Evolutionary conservation across 2,888 invertebrate genomes (phyloP), one percentile per base, ranked within the genome.

Genomic region (Hylaea fasciaria): DNA sequence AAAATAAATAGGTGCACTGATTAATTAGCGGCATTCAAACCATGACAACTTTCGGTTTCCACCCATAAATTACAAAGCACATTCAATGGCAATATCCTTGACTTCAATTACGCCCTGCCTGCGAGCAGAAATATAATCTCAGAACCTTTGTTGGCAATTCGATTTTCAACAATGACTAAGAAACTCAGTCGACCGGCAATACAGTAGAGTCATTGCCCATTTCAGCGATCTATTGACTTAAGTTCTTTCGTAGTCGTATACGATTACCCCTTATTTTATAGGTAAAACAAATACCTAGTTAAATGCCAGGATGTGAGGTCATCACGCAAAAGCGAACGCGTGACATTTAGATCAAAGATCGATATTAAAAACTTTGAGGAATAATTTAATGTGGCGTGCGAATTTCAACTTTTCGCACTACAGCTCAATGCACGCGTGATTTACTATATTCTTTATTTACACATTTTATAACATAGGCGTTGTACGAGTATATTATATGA

Each of bases 281-380:
- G 55, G 47, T 56, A 56, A 66, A 37, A 57, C 55, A 63, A 41
- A 52, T 50, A 56, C 53, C 22, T 52, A 62, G 45, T 65, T 71
- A 78, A 78, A 78, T 78, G 77, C 70, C 76, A 77, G 74, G 71
- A 74, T 71, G 73, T 78, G 75, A 76, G 72, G 72, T 76, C 76
- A 78, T 69, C 72, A 65, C 65, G 58, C 53, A 69, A 66, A 61
- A 58, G 50, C 65, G 50, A 47, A 52, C 56, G 61, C 55, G 55
- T 68, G 77, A 74, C 74, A 74, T 74, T 76, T 76, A 54, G 53
- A 68, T 56, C 51, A 43, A 51, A 60, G 57, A 37, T 48, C 48
- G 62, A 63, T 63, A 65, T 52, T 55, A 57, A 60, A 60, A 55
- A 55, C 60, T 50, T 46, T 32, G 43, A 50, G 46, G 47, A 55